A percentile compares a stretch with the other conserved stretches of the same genome.
phyloP scores from a whole-genome alignment of 2,888 invertebrate genomes.

The Caenorhabditis sp. region DNA sequence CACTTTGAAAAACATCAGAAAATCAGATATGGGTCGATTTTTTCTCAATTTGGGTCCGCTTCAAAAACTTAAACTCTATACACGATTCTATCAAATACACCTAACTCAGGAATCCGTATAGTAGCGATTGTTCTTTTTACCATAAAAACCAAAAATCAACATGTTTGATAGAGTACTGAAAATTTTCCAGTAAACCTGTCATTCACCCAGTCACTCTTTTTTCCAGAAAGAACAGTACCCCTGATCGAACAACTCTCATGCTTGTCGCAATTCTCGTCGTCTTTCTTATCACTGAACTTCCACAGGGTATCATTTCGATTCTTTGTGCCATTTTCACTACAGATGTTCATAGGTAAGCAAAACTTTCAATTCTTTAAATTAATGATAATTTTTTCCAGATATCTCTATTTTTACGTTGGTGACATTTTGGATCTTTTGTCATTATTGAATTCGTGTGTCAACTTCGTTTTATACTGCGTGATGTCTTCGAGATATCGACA shows the following conservation, averaged over 20 bases:
- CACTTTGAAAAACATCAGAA: too few species aligned
- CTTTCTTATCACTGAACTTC: slow-evolving; percentile 81
- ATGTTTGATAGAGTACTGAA: too few species aligned
- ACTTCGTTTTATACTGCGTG: slow-evolving; percentile 82
- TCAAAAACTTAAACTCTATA: too few species aligned
- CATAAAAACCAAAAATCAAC: too few species aligned
- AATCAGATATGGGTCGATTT: too few species aligned
- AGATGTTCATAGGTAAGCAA: slow-evolving; percentile 53
- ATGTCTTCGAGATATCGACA: slow-evolving; percentile 74
- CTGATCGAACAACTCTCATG: slow-evolving; percentile 80
- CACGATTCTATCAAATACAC: too few species aligned
- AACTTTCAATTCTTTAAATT: too few species aligned
- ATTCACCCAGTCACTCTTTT: too few species aligned
- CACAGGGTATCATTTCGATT: slow-evolving; percentile 72
- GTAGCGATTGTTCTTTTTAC: too few species aligned
- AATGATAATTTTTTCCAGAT: slow-evolving; percentile 12
- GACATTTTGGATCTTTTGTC: slow-evolving; percentile 81
- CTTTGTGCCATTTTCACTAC: slow-evolving; percentile 66
- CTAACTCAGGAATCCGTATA: too few species aligned
- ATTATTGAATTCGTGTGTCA: slow-evolving; percentile 80
- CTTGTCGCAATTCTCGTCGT: slow-evolving; percentile 82
- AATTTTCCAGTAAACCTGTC: too few species aligned
- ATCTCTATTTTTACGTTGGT: slow-evolving; percentile 73
- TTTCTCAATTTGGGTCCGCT: too few species aligned
- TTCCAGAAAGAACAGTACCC: slow-evolving; percentile 36